Evolutionary conservation across 92 coral and sea anemone genomes (phyloP).

Genomic region (Heteractis magnifica): DNA sequence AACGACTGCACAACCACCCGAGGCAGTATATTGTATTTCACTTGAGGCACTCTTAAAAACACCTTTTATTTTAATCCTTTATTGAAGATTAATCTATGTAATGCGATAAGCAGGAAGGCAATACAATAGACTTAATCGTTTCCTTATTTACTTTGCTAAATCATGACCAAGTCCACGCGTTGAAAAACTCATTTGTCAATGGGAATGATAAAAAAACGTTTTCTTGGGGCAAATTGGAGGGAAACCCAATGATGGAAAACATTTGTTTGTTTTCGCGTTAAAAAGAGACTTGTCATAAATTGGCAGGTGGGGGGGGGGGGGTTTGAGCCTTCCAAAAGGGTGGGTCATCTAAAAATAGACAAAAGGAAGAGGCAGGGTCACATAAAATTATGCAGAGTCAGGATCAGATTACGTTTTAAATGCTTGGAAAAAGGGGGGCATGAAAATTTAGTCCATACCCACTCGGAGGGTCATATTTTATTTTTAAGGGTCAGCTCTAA

Average conservation of each 20-base stretch:
- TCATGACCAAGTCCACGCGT: background rate
- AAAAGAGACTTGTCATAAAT: background rate
- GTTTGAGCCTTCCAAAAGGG: no score
- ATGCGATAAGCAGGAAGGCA: constrained; percentile 1
- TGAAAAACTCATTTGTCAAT: background rate
- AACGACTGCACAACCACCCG: no score
- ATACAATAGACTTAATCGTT: background rate
- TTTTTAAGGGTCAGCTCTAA: no score
- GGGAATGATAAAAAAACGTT: background rate
- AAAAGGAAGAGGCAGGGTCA: no score
- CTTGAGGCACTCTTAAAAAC: background rate
- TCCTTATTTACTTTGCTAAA: background rate
- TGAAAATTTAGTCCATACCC: no score
- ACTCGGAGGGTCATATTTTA: no score
- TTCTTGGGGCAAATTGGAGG: background rate
- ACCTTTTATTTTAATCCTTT: background rate
- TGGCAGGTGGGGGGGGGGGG: no score
- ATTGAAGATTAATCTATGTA: background rate
- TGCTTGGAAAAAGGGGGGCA: no score
- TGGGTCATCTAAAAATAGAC: no score
- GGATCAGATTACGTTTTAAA: no score
- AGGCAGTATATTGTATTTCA: no score
- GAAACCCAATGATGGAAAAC: background rate
- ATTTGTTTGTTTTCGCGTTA: background rate
- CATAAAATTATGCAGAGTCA: no score